Percentiles rank a stretch among this genome's conserved stretches.
Evolutionary conservation across 2,113 vertebrate species (phyloP).

Genomic region (Xenopus borealis): DNA sequence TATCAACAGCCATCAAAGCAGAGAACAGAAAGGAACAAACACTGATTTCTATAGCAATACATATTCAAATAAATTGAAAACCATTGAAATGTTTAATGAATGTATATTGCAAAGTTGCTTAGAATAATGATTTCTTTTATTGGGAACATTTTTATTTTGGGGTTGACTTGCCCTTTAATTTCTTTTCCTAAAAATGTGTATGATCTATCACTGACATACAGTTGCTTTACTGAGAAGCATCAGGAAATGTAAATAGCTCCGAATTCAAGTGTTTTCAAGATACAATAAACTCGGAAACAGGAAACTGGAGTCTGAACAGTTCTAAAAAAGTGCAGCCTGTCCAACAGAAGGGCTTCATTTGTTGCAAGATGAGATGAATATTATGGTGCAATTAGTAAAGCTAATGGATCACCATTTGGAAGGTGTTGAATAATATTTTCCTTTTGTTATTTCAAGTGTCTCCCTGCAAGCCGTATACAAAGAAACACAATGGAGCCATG

Average conservation of each 20-base stretch:
- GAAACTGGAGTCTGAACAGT: conserved; percentile 50
- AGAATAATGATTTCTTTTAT: no score
- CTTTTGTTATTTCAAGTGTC: conserved; percentile 46
- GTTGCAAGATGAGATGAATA: conserved; percentile 43
- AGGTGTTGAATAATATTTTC: conserved; percentile 47
- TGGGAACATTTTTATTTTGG: no score
- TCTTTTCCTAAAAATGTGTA: no score
- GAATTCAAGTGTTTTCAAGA: conserved; percentile 44
- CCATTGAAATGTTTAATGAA: no score
- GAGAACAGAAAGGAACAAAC: no score
- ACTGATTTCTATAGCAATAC: no score
- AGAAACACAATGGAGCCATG: conserved; percentile 34
- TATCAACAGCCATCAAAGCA: no score
- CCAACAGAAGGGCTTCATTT: conserved; percentile 46
- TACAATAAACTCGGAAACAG: conserved; percentile 42
- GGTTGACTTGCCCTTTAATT: no score
- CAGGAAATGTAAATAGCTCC: conserved; percentile 31
- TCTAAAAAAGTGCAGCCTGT: conserved; percentile 44
- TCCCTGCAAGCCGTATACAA: not conserved
- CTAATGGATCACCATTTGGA: conserved; percentile 28
- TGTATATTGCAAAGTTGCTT: no score
- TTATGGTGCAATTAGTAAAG: conserved; percentile 42
- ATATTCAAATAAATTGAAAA: no score
- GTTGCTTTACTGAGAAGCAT: no score
- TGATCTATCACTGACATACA: no score